Conservation (phyloP, 2,113 vertebrate species). For the Pterocles orientalis region DNA sequence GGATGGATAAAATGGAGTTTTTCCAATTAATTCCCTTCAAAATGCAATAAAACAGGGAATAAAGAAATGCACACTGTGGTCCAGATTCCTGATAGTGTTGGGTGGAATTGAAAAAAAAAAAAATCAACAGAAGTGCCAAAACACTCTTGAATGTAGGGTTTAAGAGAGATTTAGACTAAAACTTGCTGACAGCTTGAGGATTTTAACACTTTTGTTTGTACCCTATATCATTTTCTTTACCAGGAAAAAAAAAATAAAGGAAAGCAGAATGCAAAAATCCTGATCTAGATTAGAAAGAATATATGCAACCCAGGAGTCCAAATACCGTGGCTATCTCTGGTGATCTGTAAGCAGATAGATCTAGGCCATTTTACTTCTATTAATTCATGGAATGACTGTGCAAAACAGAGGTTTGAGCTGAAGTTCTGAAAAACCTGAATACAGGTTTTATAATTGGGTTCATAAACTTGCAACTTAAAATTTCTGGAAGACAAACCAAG, state of each 20-base stretch:
- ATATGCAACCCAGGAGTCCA: neutral
- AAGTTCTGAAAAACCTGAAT: neutral
- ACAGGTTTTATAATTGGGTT: accelerated
- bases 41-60: neutral
- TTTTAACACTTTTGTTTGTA: neutral
- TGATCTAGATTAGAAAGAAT: neutral
- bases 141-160: neutral
- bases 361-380: neutral
- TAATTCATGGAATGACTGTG: neutral
- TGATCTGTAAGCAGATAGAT: neutral
- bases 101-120: neutral
- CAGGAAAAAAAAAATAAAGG: neutral
- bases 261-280: neutral
- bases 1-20: neutral
- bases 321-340: neutral
- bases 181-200: neutral
- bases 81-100: neutral
- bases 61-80: neutral
- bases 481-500: neutral
- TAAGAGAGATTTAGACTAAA: neutral
- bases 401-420: neutral
- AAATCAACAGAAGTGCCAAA: neutral
- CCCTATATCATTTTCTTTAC: neutral
- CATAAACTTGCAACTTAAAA: neutral
- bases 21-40: neutral